phyloP scores from a whole-genome alignment of 1,140 invertebrate genomes.

The Drosophila grimshawi region DNA sequence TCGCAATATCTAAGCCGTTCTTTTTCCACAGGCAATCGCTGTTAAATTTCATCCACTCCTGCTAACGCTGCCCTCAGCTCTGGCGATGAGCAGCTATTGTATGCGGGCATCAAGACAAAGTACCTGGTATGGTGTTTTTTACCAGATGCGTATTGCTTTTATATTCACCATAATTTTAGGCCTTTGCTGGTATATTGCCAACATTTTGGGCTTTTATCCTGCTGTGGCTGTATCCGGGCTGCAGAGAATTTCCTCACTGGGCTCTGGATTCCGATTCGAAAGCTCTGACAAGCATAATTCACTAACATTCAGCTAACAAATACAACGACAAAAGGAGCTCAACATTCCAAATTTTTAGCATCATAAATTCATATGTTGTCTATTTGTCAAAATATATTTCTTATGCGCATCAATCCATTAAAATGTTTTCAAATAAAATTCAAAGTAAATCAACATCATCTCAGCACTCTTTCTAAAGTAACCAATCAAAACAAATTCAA shows the following conservation, averaged over 20 bases:
- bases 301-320: background rate
- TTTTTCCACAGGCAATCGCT: conserved; percentile 84
- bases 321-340: background rate
- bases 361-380: background rate
- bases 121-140: conserved; percentile 43
- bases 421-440: no score
- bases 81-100: conserved; percentile 93
- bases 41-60: conserved; percentile 92
- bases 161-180: conserved; percentile 64
- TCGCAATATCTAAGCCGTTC: background rate
- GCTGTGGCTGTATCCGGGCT: conserved; percentile 41
- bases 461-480: background rate
- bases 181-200: conserved; percentile 89
- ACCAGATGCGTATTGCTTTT: background rate
- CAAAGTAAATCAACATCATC: no score
- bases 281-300: background rate
- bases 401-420: no score
- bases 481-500: background rate
- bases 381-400: no score
- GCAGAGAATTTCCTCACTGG: conserved; percentile 44
- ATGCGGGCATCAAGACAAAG: conserved; percentile 83
- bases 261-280: background rate
- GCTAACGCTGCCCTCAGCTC: conserved; percentile 92
- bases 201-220: conserved; percentile 72
- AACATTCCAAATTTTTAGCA: background rate